These are phyloP conservation scores for Trachymyrmex septentrionalis DNA, from an alignment of 1,140 invertebrate genomes.

Conservation along the genomic window DNA sequence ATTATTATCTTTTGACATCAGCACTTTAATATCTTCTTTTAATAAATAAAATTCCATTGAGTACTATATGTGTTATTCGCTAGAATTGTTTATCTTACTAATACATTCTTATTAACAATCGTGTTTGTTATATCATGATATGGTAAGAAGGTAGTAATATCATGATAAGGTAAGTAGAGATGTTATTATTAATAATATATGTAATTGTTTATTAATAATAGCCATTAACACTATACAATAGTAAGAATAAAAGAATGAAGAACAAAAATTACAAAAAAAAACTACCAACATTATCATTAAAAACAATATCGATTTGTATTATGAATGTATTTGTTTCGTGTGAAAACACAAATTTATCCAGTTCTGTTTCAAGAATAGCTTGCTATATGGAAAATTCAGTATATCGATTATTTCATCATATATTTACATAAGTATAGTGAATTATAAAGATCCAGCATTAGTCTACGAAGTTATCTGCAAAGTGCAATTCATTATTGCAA, in stretches of 20 bases:
- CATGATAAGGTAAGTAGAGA: no score
- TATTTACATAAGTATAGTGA: background rate
- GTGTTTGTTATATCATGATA: no score
- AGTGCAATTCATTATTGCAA: background rate
- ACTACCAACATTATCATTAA: background rate
- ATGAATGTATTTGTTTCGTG: background rate
- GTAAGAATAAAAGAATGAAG: background rate
- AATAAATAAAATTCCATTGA: no score
- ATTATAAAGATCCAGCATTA: background rate
- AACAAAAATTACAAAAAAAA: background rate
- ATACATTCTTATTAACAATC: no score
- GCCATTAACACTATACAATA: background rate
- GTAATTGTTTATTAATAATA: no score
- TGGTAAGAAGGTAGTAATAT: no score
- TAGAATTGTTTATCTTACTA: no score
- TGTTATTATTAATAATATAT: no score
- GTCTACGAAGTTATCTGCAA: background rate
- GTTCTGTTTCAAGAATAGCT: background rate
- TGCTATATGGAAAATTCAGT: background rate
- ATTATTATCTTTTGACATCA: no score
- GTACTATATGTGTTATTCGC: no score
- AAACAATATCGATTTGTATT: background rate
- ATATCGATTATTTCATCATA: slow-evolving; percentile 26
- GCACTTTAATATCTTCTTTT: no score
- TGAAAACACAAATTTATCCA: background rate